Evolutionary conservation across 2,888 invertebrate species (phyloP), one percentile per base, ranked within the genome.

Genomic region (Malthinus seriepunctatus): DNA sequence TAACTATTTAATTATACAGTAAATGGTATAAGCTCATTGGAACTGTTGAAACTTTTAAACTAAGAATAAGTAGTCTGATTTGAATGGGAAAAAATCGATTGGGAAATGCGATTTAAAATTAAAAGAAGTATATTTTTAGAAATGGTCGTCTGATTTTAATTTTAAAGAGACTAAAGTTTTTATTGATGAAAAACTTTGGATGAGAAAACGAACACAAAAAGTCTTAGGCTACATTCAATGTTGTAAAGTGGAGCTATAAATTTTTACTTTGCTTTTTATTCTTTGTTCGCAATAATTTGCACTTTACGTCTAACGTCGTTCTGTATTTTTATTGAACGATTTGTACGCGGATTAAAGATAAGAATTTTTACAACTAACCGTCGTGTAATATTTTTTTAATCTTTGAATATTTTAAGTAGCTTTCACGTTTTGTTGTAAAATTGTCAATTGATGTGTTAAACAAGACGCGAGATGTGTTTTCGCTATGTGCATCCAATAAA

Each of bases 191-290:
- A 56, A 51, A 54, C 47, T 48, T 47, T 42, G n/a, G n/a, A n/a
- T n/a, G 31, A 42, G 38, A 10, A 33, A 34, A 45, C 55, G 49
- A 46, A 38, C 23, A 5, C 58, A 56, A 60, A 51, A 56, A 51
- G 47, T 49, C 50, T 23, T 23, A 12, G 51, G 32, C 52, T 44
- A 34, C 55, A 52, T 56, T 51, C 51, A 51, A 48, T 47, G 58
- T 50, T 51, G 48, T 56, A 56, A 56, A 56, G 60, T 60, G 51
- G 56, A 45, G 51, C 55, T 47, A 60, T 60, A 60, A 60, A 60
- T 60, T 60, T 56, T 60, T 60, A 56, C 52, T 55, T 48, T 32
- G 47, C 51, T 46, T 60, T 60, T 55, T 58, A 14, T 53, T 34
- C 46, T 52, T 47, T 47, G 34, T 51, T 56, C 51, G 47, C 32